Evolutionary conservation across 1,140 invertebrate genomes (phyloP).

Genomic region (Stegodyphus mimosarum): DNA sequence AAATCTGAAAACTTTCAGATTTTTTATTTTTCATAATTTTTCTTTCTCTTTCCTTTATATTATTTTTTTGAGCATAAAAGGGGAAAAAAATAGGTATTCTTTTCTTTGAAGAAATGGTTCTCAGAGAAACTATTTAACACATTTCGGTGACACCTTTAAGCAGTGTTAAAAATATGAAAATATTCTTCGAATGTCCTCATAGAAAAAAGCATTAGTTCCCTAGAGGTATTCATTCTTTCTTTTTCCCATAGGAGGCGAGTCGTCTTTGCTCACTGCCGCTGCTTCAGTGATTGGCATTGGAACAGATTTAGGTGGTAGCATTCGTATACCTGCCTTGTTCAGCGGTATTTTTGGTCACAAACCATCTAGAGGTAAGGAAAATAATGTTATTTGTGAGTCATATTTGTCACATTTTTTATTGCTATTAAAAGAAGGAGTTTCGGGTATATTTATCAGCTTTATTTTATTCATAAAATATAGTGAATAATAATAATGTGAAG

Average conservation of each 20-base stretch:
- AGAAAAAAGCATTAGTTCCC: neutral
- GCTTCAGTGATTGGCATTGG: constrained; percentile 89
- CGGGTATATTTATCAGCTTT: neutral
- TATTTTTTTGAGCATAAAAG: too few species aligned
- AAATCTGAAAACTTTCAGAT: too few species aligned
- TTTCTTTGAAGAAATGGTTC: too few species aligned
- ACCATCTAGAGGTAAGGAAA: constrained; percentile 73
- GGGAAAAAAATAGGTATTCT: too few species aligned
- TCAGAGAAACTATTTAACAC: too few species aligned
- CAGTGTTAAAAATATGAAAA: too few species aligned
- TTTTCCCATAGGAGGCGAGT: constrained; percentile 64
- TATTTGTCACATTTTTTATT: neutral
- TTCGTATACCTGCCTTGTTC: constrained; percentile 94
- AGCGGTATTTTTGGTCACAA: constrained; percentile 97
- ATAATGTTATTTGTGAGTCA: neutral
- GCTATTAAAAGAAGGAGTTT: neutral
- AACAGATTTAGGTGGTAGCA: constrained; percentile 96
- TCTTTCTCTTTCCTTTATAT: too few species aligned
- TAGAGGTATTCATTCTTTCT: too few species aligned
- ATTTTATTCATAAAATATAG: neutral
- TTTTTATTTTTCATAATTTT: too few species aligned
- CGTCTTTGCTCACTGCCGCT: constrained; percentile 78
- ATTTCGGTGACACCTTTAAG: too few species aligned
- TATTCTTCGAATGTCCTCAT: too few species aligned
- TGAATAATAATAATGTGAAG: too few species aligned